A percentile compares a stretch with the other conserved stretches of the same genome.
Conservation (phyloP, 2,888 invertebrate species). For the Torymus texanus region DNA sequence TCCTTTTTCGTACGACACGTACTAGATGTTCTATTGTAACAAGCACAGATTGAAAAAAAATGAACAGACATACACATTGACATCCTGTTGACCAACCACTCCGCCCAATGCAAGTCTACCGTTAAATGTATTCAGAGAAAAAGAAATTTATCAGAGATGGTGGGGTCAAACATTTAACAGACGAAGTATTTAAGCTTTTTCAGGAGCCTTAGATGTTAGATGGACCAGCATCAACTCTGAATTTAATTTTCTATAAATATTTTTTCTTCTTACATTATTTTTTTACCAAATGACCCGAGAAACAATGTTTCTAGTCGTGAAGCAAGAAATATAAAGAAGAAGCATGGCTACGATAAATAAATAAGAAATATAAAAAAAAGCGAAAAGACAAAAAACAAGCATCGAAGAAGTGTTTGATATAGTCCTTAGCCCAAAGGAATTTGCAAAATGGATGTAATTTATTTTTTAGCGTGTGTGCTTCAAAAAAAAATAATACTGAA, state of each 20-base stretch:
- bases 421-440: conserved; percentile 58
- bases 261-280: conserved; percentile 70
- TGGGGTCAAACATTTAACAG: conserved; percentile 6
- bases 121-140: conserved; percentile 40
- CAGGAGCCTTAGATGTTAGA: not conserved
- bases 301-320: conserved; percentile 72
- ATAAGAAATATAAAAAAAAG: conserved; percentile 53
- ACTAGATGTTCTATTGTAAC: conserved; percentile 12
- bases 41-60: not conserved
- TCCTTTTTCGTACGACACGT: not conserved
- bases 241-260: conserved; percentile 69
- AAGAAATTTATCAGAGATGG: conserved; percentile 35
- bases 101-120: conserved; percentile 66
- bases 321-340: conserved; percentile 57
- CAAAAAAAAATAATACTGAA: conserved; percentile 58
- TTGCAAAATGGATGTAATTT: conserved; percentile 69
- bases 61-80: not conserved
- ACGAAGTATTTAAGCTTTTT: conserved; percentile 15
- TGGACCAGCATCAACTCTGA: conserved; percentile 55
- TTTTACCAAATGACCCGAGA: conserved; percentile 72
- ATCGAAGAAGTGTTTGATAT: conserved; percentile 60
- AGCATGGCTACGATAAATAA: conserved; percentile 58
- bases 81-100: conserved; percentile 67
- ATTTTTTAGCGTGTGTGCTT: conserved; percentile 68
- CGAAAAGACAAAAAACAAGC: conserved; percentile 58